Base-by-base conservation (phyloP, 2,113 vertebrate genomes). In the Monopterus albus region DNA sequence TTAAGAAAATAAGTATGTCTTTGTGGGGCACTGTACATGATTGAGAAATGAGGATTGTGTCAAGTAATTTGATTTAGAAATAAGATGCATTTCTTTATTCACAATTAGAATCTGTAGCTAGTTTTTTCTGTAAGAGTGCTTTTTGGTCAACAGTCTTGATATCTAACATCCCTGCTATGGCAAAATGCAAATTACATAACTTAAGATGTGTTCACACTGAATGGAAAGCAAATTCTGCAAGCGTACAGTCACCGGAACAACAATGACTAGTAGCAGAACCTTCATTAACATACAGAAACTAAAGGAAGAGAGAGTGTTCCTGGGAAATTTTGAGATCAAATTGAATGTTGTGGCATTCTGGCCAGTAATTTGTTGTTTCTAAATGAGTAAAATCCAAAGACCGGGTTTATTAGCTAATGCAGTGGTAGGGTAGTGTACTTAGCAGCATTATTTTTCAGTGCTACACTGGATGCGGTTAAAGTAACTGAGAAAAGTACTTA, bases 1-100 rank as follows among this genome's bases (percentile, higher is more conserved):
- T 40, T 21, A 69, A 62, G 61, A 66, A 72, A 59, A 31, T 18
- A 31, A 59, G 31, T 2, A 9, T 29, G 8, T 31, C 21, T 46
- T 11, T 0, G 0, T 33, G 60, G 9, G 23, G 20, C 17, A 26
- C 70, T 70, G 49, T 20, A 33, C 35, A 35, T 12, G 57, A 31
- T n/a, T 23, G 31, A 31, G 18, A 8, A 15, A 4, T 21, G 29
- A 6, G 2, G 8, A n/a, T 28, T 42, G 40, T 18, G 45, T 10
- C 26, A 11, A 46, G 43, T 23, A 5, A 20, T 13, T 39, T 33
- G 40, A 59, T 45, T 42, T 18, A 43, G 9, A 42, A 61, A 56
- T 38, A 2, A 15, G 12, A 38, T n/a, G 11, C 18, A 28, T 21
- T 17, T 8, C 42, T 15, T 55, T 10, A 14, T 13, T 23, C 38